Evolutionary conservation across 2,797 vertebrate species (phyloP).

Genomic region (Chelonia mydas): DNA sequence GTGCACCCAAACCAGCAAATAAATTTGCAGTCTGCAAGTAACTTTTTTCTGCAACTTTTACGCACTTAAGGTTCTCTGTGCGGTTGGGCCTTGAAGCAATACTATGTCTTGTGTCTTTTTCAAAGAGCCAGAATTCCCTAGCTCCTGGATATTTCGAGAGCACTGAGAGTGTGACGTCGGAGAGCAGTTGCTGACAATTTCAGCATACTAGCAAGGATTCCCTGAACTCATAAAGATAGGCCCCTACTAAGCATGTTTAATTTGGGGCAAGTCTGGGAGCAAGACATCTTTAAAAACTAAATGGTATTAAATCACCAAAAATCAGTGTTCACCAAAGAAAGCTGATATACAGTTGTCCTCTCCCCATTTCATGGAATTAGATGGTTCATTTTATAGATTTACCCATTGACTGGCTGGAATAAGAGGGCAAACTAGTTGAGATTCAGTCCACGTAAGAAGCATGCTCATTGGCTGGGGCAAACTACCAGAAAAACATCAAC

Average conservation of each 20-base stretch:
- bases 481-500: neutral
- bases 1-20: constrained; percentile 14
- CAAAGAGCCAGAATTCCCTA: neutral
- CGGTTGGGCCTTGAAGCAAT: neutral
- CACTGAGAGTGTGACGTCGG: neutral
- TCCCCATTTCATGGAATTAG: neutral
- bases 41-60: neutral
- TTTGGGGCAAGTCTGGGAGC: neutral
- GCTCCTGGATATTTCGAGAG: neutral
- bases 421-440: neutral
- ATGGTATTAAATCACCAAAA: neutral
- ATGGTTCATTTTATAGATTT: neutral
- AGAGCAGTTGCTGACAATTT: neutral
- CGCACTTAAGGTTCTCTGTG: neutral
- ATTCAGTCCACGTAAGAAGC: neutral
- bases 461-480: neutral
- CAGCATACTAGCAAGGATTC: neutral
- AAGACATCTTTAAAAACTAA: neutral
- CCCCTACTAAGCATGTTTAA: neutral
- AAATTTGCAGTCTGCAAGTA: constrained; percentile 1
- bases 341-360: neutral
- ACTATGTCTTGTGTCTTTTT: neutral
- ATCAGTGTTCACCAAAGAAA: neutral
- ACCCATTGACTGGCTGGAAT: neutral
- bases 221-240: neutral